Conservation (phyloP, 2,888 invertebrate genomes). For the Macrosiphum euphorbiae region DNA sequence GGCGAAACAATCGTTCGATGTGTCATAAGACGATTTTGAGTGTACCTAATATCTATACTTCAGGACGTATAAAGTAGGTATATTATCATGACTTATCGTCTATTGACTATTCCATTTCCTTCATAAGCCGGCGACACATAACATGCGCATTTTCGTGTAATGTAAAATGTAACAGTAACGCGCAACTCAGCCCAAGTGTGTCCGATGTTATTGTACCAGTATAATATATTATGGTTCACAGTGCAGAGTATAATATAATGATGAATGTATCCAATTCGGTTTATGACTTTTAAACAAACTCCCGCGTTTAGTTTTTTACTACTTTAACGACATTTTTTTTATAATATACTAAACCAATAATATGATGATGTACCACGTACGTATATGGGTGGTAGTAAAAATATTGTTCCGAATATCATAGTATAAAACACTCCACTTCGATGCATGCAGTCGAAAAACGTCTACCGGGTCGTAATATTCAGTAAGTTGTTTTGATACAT, state of each 20-base stretch:
- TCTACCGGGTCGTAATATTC: neutral
- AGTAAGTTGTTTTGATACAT: slow-evolving; percentile 32
- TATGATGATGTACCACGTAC: neutral
- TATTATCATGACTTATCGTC: neutral
- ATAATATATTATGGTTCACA: neutral
- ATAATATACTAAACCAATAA: neutral
- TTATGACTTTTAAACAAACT: slow-evolving; percentile 12
- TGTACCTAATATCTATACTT: neutral
- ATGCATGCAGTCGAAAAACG: neutral
- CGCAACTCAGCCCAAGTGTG: neutral
- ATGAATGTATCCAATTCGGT: neutral
- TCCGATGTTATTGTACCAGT: neutral
- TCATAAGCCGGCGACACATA: neutral
- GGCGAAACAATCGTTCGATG: neutral
- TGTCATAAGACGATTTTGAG: neutral
- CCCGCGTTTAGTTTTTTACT: neutral
- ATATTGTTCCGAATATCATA: neutral
- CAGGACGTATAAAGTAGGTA: neutral
- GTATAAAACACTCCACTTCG: neutral
- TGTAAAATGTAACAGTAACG: neutral
- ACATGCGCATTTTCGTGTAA: neutral
- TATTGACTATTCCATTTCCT: neutral
- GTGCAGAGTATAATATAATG: neutral
- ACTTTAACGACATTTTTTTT: neutral
- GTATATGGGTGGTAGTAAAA: neutral